A percentile compares a stretch with the other conserved stretches of the same genome.
These are phyloP conservation scores for Athalia cordata DNA, from an alignment of 2,888 invertebrate species.

Conservation along the genomic window DNA sequence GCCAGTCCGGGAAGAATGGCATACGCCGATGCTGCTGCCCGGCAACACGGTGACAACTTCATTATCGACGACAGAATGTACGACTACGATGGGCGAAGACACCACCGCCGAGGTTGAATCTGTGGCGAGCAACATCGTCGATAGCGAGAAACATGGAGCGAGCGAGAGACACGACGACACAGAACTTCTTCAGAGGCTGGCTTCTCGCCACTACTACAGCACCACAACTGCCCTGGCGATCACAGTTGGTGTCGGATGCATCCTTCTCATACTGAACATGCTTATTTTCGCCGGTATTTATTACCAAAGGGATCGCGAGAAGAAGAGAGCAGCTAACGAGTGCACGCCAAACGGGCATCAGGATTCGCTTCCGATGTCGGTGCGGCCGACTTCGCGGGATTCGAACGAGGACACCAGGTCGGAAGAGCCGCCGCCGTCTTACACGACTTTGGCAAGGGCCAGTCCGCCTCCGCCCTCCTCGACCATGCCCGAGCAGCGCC, in stretches of 20 bases:
- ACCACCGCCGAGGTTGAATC: slow-evolving; percentile 48
- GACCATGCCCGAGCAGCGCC: slow-evolving; percentile 29
- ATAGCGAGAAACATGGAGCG: slow-evolving; percentile 63
- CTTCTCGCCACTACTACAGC: slow-evolving; percentile 78
- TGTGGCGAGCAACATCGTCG: slow-evolving; percentile 50
- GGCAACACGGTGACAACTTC: slow-evolving; percentile 63
- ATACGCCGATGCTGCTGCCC: slow-evolving; percentile 67
- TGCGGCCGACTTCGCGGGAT: slow-evolving; percentile 70
- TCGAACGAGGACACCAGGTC: slow-evolving; percentile 67
- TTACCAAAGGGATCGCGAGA: slow-evolving; percentile 81
- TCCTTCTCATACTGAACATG: slow-evolving; percentile 82
- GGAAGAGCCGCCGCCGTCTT: slow-evolving; percentile 75
- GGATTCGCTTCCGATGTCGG: slow-evolving; percentile 70
- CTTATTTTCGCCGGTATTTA: slow-evolving; percentile 77
- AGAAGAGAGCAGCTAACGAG: slow-evolving; percentile 66
- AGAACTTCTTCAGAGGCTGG: slow-evolving; percentile 75
- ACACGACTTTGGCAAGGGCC: slow-evolving; percentile 73
- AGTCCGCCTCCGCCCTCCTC: slow-evolving; percentile 32
- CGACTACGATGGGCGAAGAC: slow-evolving; percentile 63
- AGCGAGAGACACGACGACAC: slow-evolving; percentile 75
- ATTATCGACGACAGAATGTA: slow-evolving; percentile 65
- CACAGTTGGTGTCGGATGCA: slow-evolving; percentile 85
- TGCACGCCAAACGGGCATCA: slow-evolving; percentile 65
- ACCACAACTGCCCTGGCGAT: slow-evolving; percentile 87
- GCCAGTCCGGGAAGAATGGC: slow-evolving; percentile 70